A percentile compares a stretch with the other conserved stretches of the same genome.
These are phyloP conservation scores for Serripes groenlandicus DNA, from an alignment of 2,888 invertebrate genomes.

Conservation along the genomic window DNA sequence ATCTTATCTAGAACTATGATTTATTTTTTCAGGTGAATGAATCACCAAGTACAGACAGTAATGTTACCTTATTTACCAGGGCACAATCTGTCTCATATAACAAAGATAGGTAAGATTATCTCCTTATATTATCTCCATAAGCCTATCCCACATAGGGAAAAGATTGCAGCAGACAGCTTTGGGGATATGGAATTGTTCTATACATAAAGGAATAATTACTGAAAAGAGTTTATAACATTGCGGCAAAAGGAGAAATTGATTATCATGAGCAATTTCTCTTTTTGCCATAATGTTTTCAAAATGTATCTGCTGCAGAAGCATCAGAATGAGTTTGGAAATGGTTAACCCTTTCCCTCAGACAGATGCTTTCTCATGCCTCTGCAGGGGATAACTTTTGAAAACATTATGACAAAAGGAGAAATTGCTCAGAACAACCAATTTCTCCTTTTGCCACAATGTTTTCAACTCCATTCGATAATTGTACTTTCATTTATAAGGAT, in stretches of 20 bases:
- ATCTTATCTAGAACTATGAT: too few species aligned
- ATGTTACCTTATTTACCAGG: constrained; percentile 58
- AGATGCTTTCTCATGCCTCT: neutral
- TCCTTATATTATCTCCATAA: neutral
- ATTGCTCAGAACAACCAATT: constrained; percentile 7
- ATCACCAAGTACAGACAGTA: constrained; percentile 16
- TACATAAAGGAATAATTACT: too few species aligned
- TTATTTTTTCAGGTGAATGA: constrained; percentile 8
- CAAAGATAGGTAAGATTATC: constrained; percentile 33
- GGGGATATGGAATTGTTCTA: too few species aligned
- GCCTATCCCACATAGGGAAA: too few species aligned
- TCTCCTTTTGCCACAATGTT: constrained; percentile 1
- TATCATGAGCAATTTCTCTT: neutral
- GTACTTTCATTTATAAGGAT: neutral
- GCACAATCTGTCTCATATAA: constrained; percentile 57
- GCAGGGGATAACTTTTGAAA: neutral
- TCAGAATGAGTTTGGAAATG: neutral
- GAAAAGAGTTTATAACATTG: too few species aligned
- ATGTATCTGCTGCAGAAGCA: too few species aligned
- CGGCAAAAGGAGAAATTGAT: neutral
- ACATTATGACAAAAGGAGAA: constrained; percentile 4
- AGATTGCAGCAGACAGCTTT: too few species aligned
- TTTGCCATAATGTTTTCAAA: neutral
- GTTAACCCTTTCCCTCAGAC: neutral
- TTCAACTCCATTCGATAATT: neutral